Evolutionary conservation across 2,888 invertebrate species (phyloP), one percentile per base, ranked within the genome.

Genomic region (Cerastis leucographa): DNA sequence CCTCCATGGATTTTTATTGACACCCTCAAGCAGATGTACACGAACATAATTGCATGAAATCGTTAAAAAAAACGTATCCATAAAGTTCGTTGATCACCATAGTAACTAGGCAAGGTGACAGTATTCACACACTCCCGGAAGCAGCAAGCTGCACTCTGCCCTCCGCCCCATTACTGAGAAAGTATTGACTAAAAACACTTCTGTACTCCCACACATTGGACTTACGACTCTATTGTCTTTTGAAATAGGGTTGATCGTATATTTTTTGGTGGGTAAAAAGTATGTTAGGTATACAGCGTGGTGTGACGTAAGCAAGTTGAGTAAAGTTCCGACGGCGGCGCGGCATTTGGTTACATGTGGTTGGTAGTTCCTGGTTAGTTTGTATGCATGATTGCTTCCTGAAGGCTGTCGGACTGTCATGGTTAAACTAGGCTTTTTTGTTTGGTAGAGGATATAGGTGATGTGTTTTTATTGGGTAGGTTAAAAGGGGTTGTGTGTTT

Each of bases 111-210:
- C 94, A 94, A 95, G 94, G 95, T 95, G 95, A 93, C 94, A 93
- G 83, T 81, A 88, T 94, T 94, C 95, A 94, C 94, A 95, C 92
- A 93, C 91, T 88, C 89, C 94, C 95, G 95, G 95, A 96, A 94
- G 90, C 89, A 82, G 91, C 95, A 95, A 95, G 95, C 95, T 96
- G 96, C 95, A 93, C 92, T 91, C 66, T 83, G 75, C 87, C 88
- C 87, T 88, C 78, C 74, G 69, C 54, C 66, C 76, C 66, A 78
- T 76, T 85, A 84, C 68, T 70, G 81, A 85, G 76, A 80, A 81
- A 82, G 81, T 73, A 12, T 51, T 49, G 29, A 72, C 65, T 56
- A 49, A 56, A 66, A 56, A 66, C 40, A 71, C 8, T 4, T 56
- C 51, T 49, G 49, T 40, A 19, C 3, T 14, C 29, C 9, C 4